Base-by-base conservation (phyloP, 2,113 vertebrate species). In the Grus americana region DNA sequence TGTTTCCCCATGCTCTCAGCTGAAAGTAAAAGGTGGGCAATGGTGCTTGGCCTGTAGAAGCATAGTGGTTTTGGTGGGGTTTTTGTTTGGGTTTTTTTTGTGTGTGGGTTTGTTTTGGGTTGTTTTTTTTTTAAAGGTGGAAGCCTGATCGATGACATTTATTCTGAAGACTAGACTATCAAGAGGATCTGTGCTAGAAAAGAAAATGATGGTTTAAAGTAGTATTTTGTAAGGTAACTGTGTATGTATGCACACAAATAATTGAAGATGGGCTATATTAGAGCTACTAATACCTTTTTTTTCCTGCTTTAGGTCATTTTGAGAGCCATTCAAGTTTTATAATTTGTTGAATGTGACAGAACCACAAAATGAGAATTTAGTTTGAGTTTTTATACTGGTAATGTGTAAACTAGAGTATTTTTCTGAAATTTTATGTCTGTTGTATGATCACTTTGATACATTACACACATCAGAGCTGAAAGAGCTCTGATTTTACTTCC, bases 171-270 rank as follows among this genome's bases (percentile, higher is more conserved):
- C n/a, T 17, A 44, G 50, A 27, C 65, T 78, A 3, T 36, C 3
- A 57, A 59, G 15, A 59, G 5, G 15, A 42, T 67, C 16, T 63
- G 18, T 58, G 18, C 34, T 67, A 42, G 42, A 24, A 46, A 59
- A 42, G 8, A 38, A 76, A 90, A 30, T 3, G 21, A 4, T 57
- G 13, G 3, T 36, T 52, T 44, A 3, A 61, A 54, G 13, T 47
- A 4, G 24, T 88, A 84, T 32, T 34, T 22, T 84, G 16, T 65
- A 15, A 57, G 34, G 21, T 34, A 80, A 18, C 57, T 67, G 9
- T 0, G 0, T 22, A 1, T 21, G 2, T 42, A 14, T 6, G 6
- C 15, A 44, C 12, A 26, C 8, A 40, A 58, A 20, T 89, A 54
- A 49, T 20, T 40, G 10, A 57, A 61, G 7, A 11, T 42, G n/a